phyloP scores from a whole-genome alignment of 2,113 vertebrate species.

The Emydura subglobosa region DNA sequence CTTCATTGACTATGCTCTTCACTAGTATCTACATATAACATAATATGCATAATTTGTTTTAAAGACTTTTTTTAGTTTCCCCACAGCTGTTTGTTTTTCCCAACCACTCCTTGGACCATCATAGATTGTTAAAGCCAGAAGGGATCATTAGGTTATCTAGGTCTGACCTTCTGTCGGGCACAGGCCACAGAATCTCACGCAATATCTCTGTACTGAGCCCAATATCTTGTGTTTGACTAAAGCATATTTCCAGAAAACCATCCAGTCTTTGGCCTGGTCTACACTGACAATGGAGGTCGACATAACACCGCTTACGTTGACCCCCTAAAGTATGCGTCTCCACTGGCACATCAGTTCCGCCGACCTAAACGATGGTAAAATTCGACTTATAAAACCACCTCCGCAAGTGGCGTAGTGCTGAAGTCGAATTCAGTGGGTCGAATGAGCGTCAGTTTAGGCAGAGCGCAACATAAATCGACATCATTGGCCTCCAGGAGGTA shows the following conservation, averaged over 20 bases:
- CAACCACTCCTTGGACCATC: not conserved
- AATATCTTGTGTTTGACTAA: not conserved
- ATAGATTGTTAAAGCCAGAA: not conserved
- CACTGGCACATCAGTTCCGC: no score
- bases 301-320: no score
- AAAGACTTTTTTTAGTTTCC: not conserved
- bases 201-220: not conserved
- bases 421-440: no score
- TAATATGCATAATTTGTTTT: not conserved
- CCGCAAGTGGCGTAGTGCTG: no score
- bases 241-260: not conserved
- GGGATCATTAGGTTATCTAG: not conserved
- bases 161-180: not conserved
- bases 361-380: no score
- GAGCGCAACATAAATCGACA: no score
- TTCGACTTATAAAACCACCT: no score
- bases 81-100: not conserved
- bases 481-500: no score
- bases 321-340: no score
- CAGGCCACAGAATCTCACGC: not conserved
- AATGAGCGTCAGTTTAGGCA: no score
- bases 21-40: not conserved
- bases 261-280: not conserved
- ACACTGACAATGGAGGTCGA: no score
- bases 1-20: not conserved